Percentiles rank a stretch among this genome's conserved stretches.
These are phyloP conservation scores for Drosophila sordidula DNA, from an alignment of 2,888 invertebrate species.

Conservation along the genomic window DNA sequence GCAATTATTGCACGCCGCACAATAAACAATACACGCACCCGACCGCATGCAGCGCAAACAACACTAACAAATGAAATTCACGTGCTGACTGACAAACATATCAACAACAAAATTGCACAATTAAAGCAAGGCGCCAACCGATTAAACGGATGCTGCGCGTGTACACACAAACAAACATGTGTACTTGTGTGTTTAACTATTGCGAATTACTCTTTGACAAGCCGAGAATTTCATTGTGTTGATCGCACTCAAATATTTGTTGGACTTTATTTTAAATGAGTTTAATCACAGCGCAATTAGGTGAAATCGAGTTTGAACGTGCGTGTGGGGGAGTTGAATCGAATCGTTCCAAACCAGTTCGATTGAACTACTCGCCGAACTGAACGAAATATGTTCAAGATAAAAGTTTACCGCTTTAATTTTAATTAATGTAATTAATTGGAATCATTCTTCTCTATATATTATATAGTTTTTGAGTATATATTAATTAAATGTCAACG, in stretches of 20 bases:
- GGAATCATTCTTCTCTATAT: too few relatives aligned
- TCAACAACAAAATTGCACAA: slow-evolving; percentile 34
- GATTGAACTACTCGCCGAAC: neutral
- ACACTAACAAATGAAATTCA: slow-evolving; percentile 15
- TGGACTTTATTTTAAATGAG: slow-evolving; percentile 7
- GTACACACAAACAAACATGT: neutral
- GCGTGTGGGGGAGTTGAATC: neutral
- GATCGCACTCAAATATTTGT: slow-evolving; percentile 5
- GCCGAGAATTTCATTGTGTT: slow-evolving; percentile 3
- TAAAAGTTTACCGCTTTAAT: neutral
- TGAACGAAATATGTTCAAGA: neutral
- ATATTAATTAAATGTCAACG: too few relatives aligned
- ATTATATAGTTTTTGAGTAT: too few relatives aligned
- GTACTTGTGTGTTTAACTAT: neutral
- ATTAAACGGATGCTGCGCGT: slow-evolving; percentile 14
- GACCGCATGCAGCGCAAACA: slow-evolving; percentile 34
- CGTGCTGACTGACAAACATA: slow-evolving; percentile 28
- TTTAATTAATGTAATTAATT: too few relatives aligned
- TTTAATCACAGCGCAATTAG: slow-evolving; percentile 1
- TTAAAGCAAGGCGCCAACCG: slow-evolving; percentile 29
- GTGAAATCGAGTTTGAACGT: neutral
- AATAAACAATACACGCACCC: slow-evolving; percentile 30
- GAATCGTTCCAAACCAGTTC: neutral
- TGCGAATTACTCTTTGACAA: slow-evolving; percentile 5
- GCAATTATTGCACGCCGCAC: slow-evolving; percentile 27